Percentiles rank a stretch among this genome's conserved stretches.
Evolutionary conservation across 1,140 invertebrate genomes (phyloP).

Genomic region (Lepidurus apus): DNA sequence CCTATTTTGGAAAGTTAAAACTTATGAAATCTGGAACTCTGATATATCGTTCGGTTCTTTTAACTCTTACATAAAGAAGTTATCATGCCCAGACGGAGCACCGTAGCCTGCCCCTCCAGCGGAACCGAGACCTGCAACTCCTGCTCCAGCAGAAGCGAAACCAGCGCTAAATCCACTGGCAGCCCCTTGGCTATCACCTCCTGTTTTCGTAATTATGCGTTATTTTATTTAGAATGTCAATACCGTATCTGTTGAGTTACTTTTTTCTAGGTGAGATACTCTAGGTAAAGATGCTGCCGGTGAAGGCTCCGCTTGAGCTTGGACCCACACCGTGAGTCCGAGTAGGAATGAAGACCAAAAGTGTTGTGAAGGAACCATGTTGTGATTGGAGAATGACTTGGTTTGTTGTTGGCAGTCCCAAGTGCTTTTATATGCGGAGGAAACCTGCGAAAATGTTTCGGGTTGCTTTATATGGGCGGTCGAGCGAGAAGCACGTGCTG

Average conservation of each 20-base stretch:
- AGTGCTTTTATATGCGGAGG: background rate
- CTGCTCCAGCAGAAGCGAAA: background rate
- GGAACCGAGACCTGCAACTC: background rate
- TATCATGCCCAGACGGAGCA: background rate
- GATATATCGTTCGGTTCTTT: background rate
- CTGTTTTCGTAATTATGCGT: background rate
- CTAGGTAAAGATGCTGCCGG: background rate
- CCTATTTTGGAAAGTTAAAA: constrained; percentile 34
- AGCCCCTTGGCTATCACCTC: background rate
- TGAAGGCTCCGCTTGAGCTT: background rate
- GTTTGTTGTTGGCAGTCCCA: background rate
- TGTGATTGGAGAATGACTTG: background rate
- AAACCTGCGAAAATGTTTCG: background rate
- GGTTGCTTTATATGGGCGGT: constrained; percentile 14
- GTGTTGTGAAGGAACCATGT: background rate
- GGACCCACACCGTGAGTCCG: background rate
- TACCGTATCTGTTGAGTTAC: background rate
- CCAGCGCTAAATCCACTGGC: background rate
- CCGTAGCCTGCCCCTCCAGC: constrained; percentile 8
- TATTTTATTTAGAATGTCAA: background rate
- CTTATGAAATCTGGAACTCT: background rate
- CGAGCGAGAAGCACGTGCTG: background rate
- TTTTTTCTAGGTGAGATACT: background rate
- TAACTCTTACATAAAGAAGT: constrained; percentile 6
- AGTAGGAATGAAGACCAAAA: background rate